Evolutionary conservation across 2,888 invertebrate species (phyloP).

Genomic region (Hirtodrosophila alboralis): DNA sequence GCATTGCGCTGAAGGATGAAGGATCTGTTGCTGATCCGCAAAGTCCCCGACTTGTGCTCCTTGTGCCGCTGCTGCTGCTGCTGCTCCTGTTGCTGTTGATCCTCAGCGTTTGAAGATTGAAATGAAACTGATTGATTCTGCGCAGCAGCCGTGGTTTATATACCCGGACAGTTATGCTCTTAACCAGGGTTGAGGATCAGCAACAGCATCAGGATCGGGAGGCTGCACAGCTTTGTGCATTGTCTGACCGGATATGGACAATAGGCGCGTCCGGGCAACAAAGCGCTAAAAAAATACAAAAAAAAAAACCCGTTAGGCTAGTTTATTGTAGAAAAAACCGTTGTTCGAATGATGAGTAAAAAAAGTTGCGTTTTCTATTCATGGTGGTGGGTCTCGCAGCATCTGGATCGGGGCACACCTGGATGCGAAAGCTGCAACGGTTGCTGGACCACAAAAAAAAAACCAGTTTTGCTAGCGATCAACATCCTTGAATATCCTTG

Average conservation of each 20-base stretch:
- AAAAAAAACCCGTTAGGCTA: slow-evolving; percentile 72
- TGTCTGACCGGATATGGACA: slow-evolving; percentile 64
- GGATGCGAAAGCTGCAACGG: slow-evolving; percentile 67
- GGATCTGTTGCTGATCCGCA: slow-evolving; percentile 58
- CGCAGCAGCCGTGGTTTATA: slow-evolving; percentile 78
- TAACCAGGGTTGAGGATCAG: slow-evolving; percentile 33
- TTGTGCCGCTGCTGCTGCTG: slow-evolving; percentile 52
- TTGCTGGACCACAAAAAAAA: slow-evolving; percentile 67
- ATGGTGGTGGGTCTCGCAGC: slow-evolving; percentile 72
- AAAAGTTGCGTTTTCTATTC: slow-evolving; percentile 59
- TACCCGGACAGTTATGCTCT: slow-evolving; percentile 45
- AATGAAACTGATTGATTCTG: slow-evolving; percentile 83
- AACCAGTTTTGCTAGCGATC: slow-evolving; percentile 45
- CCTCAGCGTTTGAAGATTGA: slow-evolving; percentile 79
- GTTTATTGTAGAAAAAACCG: slow-evolving; percentile 79
- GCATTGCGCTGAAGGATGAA: slow-evolving; percentile 58
- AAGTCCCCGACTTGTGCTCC: slow-evolving; percentile 56
- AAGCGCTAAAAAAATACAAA: slow-evolving; percentile 56
- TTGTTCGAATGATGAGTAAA: slow-evolving; percentile 64
- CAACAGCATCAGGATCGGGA: slow-evolving; percentile 40
- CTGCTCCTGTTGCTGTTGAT: slow-evolving; percentile 66
- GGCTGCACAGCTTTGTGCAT: slow-evolving; percentile 66
- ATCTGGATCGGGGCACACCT: slow-evolving; percentile 70
- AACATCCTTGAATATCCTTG: slow-evolving; percentile 78
- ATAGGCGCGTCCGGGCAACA: slow-evolving; percentile 56